Percentiles rank a stretch among this genome's conserved stretches.
These are phyloP conservation scores for Rhinophrynus dorsalis DNA, from an alignment of 2,797 vertebrate species.

Conservation along the genomic window DNA sequence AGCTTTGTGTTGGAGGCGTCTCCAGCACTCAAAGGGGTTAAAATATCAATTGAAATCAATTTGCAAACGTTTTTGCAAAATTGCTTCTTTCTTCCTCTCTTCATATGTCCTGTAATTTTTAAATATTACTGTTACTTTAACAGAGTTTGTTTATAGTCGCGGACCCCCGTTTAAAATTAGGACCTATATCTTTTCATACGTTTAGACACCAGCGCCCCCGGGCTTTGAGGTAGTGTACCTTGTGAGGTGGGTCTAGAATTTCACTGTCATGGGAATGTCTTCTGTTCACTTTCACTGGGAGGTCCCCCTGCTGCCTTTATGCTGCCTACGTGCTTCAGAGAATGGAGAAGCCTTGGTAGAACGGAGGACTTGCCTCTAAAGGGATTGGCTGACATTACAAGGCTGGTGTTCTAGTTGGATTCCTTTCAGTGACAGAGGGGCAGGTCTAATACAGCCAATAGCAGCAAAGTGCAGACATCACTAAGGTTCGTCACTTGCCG, in stretches of 20 bases:
- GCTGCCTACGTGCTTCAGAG: background rate
- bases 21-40: too few species aligned
- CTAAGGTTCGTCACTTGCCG: slow-evolving; percentile 46
- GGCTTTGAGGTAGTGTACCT: background rate
- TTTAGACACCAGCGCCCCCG: background rate
- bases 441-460: slow-evolving; percentile 62
- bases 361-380: background rate
- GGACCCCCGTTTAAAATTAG: too few species aligned
- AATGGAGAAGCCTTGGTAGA: background rate
- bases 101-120: too few species aligned
- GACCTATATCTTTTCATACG: too few species aligned
- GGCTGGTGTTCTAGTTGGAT: slow-evolving; percentile 21
- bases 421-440: slow-evolving; percentile 65
- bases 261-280: background rate
- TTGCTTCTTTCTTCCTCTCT: too few species aligned
- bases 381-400: slow-evolving; percentile 26
- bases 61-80: too few species aligned
- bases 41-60: too few species aligned
- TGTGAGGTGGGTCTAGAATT: background rate
- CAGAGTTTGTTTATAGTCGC: too few species aligned
- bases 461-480: slow-evolving; percentile 11
- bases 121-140: too few species aligned
- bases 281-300: background rate
- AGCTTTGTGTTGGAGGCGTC: too few species aligned
- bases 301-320: background rate